Evolutionary conservation across 2,888 invertebrate species (phyloP).

Genomic region (Parnassius mnemosyne): DNA sequence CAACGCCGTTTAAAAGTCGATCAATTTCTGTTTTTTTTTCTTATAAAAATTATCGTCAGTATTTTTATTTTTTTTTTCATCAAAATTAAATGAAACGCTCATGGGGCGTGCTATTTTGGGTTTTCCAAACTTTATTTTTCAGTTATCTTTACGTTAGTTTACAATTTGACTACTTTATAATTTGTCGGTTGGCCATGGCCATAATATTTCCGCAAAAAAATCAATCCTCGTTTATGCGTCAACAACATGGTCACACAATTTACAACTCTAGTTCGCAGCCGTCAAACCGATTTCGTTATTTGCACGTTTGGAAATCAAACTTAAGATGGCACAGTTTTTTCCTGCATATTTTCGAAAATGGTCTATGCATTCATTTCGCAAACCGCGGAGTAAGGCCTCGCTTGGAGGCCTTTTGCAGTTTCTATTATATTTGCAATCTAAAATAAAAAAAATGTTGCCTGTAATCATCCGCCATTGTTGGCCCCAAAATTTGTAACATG

Average conservation of each 20-base stretch:
- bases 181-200: too few species aligned
- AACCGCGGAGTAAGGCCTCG: slow-evolving; percentile 17
- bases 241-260: slow-evolving; percentile 19
- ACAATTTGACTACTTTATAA: too few species aligned
- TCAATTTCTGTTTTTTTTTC: too few species aligned
- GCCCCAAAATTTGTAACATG: slow-evolving; percentile 2
- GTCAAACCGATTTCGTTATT: slow-evolving; percentile 23
- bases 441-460: slow-evolving; percentile 11
- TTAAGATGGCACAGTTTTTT: slow-evolving; percentile 23
- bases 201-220: neutral
- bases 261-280: slow-evolving; percentile 14
- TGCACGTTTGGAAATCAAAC: slow-evolving; percentile 24
- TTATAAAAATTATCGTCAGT: too few species aligned
- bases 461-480: slow-evolving; percentile 3
- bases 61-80: too few species aligned
- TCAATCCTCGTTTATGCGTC: neutral
- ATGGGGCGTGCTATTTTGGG: too few species aligned
- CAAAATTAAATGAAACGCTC: too few species aligned
- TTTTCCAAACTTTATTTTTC: too few species aligned
- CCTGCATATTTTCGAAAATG: slow-evolving; percentile 26
- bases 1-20: too few species aligned
- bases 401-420: slow-evolving; percentile 19
- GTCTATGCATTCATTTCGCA: slow-evolving; percentile 24
- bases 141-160: too few species aligned
- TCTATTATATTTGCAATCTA: slow-evolving; percentile 14